Conservation (phyloP, 92 coral and sea anemone species). For the Micromussa lordhowensis region DNA sequence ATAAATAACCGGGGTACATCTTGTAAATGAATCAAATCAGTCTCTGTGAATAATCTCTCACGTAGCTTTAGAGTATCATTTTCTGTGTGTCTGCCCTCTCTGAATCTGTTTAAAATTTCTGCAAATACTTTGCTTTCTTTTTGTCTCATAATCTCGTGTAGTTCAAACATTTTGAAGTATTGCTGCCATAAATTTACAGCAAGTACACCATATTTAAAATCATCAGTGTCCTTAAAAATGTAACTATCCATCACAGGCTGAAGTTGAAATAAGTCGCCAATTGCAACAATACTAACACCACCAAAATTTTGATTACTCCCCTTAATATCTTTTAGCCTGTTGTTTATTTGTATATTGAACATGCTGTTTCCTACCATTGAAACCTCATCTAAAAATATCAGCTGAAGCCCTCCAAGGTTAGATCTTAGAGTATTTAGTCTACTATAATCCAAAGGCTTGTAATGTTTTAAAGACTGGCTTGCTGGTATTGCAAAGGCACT, state of each 20-base stretch:
- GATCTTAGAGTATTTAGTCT: constrained; percentile 27
- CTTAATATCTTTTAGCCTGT: constrained; percentile 52
- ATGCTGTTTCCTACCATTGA: constrained; percentile 65
- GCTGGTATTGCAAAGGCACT: too few relatives aligned
- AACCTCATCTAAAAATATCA: constrained; percentile 42
- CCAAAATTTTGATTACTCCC: constrained; percentile 56
- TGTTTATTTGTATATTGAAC: constrained; percentile 58
- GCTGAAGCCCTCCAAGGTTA: constrained; percentile 14
- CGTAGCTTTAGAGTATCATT: neutral
- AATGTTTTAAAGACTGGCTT: too few relatives aligned
- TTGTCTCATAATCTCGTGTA: too few relatives aligned
- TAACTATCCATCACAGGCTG: constrained; percentile 53
- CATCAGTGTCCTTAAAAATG: constrained; percentile 37
- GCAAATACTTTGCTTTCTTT: too few relatives aligned
- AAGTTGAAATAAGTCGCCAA: constrained; percentile 63
- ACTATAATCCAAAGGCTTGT: constrained; percentile 35
- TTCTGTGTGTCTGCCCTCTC: too few relatives aligned
- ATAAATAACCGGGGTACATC: neutral
- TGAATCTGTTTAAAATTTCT: too few relatives aligned
- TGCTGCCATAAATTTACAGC: too few relatives aligned
- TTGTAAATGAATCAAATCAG: neutral
- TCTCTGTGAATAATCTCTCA: neutral
- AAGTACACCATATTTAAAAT: constrained; percentile 8
- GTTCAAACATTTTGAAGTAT: too few relatives aligned
- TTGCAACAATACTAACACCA: constrained; percentile 52